Base-by-base conservation (phyloP, 2,797 vertebrate species). In the Oceanodroma leucorhoa region DNA sequence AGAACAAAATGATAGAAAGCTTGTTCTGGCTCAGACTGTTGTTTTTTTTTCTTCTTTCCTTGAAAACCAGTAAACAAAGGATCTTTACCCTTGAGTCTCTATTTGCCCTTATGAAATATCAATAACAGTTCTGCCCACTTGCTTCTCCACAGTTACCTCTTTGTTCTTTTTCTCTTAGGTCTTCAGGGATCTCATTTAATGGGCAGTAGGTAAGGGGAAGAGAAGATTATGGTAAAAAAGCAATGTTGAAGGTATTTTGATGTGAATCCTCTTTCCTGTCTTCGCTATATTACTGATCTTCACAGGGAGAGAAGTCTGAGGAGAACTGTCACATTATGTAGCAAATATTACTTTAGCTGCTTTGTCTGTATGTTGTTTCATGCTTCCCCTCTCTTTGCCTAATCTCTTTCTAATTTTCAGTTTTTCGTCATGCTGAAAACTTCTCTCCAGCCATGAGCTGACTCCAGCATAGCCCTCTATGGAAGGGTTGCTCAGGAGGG, bases 141-240 rank as follows among this genome's bases (percentile, higher is more conserved):
- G 20, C 62, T 94, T 80, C 43, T 87, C 66, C 64, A 50, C 34
- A 22, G 55, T 90, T 90, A 53, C n/a, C 51, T 88, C 46, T 88
- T 55, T 69, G 50, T 81, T 89, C 67, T 73, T 95, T 93, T 87
- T 76, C 55, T 67, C 46, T 76, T 23, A n/a, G 21, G 72, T 84
- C 88, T 93, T 94, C 45, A 70, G 88, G 83, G 83, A 95, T 48
- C 73, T 87, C 20, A 94, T 96, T 95, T 90, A 80, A 76, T 32
- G 46, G 50, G 36, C 66, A 62, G 23, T 60, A 81, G 61, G 72
- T 78, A 90, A 92, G 41, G 15, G 16, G 20, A 83, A 80, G 24
- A 90, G 22, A 90, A 50, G n/a, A 79, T 87, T 87, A 84, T 79
- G 40, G 26, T 48, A 38, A 84, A 76, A 61, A 77, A 3, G 16